Base-by-base conservation (phyloP, 1,140 invertebrate genomes). In the Cardiocondyla obscurior region DNA sequence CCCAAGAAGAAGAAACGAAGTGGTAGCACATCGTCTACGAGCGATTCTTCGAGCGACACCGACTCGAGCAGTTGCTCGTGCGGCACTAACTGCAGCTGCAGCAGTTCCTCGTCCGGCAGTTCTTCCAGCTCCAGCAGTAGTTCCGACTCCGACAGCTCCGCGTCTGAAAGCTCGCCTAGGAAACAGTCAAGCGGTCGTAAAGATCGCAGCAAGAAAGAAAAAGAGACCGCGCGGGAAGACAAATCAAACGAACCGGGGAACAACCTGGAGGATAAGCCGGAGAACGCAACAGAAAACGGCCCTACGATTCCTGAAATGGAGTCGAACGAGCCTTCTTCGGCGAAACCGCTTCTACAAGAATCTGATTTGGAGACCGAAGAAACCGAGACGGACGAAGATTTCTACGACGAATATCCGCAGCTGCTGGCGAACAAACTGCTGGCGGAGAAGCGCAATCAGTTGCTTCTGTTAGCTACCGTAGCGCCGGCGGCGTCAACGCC, bases 341-440 rank as follows among this genome's bases (percentile, higher is more conserved):
- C 87, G 6, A 28, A 90, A 77, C 42, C 74, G 12, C 33, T 87
- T 0, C 95, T 97, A 53, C 93, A 94, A 33, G 97, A 98, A 93
- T 97, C 97, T 0, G 97, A 98, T 91, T 94, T 98, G 12, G 97
- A 97, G 82, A 98, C 97, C 0, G 96, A 96, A 30, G 96, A 98
- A 91, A 96, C 97, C 39, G 96, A 97, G 53, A 97, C 97, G 1
- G 97, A 98, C 91, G 97, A 97, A 93, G 97, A 97, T 85, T 98
- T 98, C 93, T 97, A 98, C 91, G 97, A 97, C 91, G 95, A 97
- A 86, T 95, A 97, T 94, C 97, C 97, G 1, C 96, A 97, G 84
- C 94, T 94, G 82, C 90, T 96, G 55, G 96, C 96, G 0, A 96
- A 95, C 72, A 96, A 97, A 91, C 69, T 97, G 60, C 87, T 97